Conservation (phyloP, 2,888 invertebrate species). For the Drosophila nr. medialis region DNA sequence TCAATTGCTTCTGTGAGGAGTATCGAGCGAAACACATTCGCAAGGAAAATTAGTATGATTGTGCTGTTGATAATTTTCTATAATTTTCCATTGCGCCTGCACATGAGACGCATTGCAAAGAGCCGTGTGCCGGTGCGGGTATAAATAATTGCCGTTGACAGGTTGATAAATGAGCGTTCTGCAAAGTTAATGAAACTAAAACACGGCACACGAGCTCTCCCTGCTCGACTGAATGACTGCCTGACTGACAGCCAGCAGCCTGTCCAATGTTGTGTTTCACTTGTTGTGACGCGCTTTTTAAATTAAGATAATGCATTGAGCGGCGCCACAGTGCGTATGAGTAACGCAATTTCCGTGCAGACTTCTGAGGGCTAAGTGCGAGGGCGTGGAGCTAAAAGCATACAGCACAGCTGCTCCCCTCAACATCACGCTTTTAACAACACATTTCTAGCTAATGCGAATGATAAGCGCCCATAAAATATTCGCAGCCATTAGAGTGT, state of each 20-base stretch:
- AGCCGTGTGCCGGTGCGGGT: constrained; percentile 15
- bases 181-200: constrained; percentile 76
- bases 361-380: neutral
- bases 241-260: constrained; percentile 8
- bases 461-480: constrained; percentile 74
- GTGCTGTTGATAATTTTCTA: constrained; percentile 53
- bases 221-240: constrained; percentile 9
- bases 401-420: neutral
- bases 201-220: constrained; percentile 63
- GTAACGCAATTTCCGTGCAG: constrained; percentile 63
- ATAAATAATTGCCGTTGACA: constrained; percentile 79
- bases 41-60: constrained; percentile 20
- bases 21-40: constrained; percentile 10
- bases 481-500: constrained; percentile 68
- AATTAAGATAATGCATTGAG: constrained; percentile 76
- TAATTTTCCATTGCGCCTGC: constrained; percentile 46
- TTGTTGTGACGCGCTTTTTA: constrained; percentile 52
- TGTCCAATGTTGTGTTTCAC: constrained; percentile 21
- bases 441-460: constrained; percentile 70
- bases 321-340: constrained; percentile 68
- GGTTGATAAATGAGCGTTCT: constrained; percentile 77
- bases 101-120: constrained; percentile 33
- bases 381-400: neutral
- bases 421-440: constrained; percentile 60
- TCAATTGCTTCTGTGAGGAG: constrained; percentile 26